phyloP scores from a whole-genome alignment of 2,888 invertebrate species.

The Pocota personata region DNA sequence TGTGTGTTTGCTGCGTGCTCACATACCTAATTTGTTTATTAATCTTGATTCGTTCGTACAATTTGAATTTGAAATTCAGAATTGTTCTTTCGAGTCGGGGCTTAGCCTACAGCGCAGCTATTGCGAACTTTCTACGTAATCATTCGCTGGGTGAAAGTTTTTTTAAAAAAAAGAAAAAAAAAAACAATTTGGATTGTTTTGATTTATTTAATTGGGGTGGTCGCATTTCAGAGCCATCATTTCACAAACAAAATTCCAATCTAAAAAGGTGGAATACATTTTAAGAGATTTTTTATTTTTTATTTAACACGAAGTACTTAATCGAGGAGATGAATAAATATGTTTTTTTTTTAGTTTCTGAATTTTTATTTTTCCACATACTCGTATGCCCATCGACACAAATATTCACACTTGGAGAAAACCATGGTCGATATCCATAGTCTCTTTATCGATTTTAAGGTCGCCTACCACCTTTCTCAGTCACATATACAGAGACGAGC shows the following conservation, averaged over 20 bases:
- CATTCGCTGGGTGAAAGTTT: constrained; percentile 54
- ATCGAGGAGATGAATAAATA: no score
- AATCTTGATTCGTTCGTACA: constrained; percentile 41
- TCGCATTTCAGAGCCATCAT: not conserved
- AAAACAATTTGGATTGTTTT: constrained; percentile 13
- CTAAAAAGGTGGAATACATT: no score
- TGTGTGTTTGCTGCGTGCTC: constrained; percentile 6
- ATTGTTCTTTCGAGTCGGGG: constrained; percentile 47
- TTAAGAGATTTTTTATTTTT: no score
- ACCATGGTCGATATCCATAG: no score
- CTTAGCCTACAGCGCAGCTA: constrained; percentile 2
- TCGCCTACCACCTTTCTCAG: no score
- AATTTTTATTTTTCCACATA: no score
- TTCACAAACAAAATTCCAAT: not conserved
- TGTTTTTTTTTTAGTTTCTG: no score
- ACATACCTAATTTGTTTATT: constrained; percentile 52
- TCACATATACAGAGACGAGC: no score
- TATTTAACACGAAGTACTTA: no score
- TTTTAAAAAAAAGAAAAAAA: not conserved
- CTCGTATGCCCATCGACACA: no score
- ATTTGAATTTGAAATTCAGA: constrained; percentile 59
- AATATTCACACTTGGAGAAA: no score
- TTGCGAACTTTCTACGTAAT: constrained; percentile 58
- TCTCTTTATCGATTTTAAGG: no score
- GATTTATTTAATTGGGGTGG: constrained; percentile 18